These are phyloP conservation scores for Ctena decussata DNA, from an alignment of 2,888 invertebrate genomes.

Conservation along the genomic window DNA sequence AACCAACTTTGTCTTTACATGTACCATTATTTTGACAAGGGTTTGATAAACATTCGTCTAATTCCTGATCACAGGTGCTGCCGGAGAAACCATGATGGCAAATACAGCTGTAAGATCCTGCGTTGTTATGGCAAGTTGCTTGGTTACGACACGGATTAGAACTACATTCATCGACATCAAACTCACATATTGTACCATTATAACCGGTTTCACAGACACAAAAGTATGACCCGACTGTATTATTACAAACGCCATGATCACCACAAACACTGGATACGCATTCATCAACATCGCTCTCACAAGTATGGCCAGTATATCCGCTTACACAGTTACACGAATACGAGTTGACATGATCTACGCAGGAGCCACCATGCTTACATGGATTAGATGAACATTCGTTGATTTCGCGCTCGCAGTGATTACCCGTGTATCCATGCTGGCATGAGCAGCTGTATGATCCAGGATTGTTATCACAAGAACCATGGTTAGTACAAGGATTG, in stretches of 20 bases:
- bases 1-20: not conserved
- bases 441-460: not conserved
- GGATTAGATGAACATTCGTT: not conserved
- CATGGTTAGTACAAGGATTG: not conserved
- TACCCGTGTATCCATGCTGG: not conserved
- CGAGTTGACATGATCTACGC: not conserved
- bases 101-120: not conserved
- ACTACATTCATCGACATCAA: not conserved
- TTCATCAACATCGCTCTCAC: not conserved
- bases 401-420: not conserved
- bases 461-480: not conserved
- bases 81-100: not conserved
- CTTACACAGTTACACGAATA: not conserved
- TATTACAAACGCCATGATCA: not conserved
- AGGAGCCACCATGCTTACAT: not conserved
- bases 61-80: not conserved
- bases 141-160: slow-evolving; percentile 59
- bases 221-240: not conserved
- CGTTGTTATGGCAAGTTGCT: not conserved
- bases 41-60: not conserved
- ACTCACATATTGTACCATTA: not conserved
- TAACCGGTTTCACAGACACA: not conserved
- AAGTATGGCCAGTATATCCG: not conserved
- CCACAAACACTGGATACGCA: not conserved
- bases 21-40: not conserved